Conservation (phyloP, 2,797 vertebrate genomes). For the Lycodopsis pacificus region DNA sequence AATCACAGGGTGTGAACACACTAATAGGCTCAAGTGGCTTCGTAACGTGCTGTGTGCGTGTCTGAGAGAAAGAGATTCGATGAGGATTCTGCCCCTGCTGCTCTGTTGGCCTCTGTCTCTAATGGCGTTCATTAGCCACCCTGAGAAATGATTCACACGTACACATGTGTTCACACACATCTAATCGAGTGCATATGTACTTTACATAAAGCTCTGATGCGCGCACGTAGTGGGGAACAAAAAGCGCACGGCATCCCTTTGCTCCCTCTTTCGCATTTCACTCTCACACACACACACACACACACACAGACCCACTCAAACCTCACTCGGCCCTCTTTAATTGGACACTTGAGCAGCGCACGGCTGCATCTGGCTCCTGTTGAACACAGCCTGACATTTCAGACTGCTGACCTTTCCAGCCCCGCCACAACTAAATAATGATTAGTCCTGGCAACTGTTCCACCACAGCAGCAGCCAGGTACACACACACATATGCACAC, state of each 20-base stretch:
- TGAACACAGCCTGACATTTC: slow-evolving; percentile 98
- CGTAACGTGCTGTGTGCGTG: slow-evolving; percentile 37
- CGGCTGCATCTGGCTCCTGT: slow-evolving; percentile 90
- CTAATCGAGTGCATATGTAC: slow-evolving; percentile 6
- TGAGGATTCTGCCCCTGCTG: slow-evolving; percentile 61
- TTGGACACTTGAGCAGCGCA: slow-evolving; percentile 93
- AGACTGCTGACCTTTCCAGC: slow-evolving; percentile 99
- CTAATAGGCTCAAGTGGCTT: slow-evolving; percentile 69
- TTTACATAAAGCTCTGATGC: slow-evolving; percentile 7
- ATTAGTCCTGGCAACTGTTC: slow-evolving; percentile 96
- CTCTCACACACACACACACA: slow-evolving; percentile 64
- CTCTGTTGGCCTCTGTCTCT: slow-evolving; percentile 72
- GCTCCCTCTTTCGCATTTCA: slow-evolving; percentile 55
- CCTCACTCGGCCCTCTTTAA: slow-evolving; percentile 93
- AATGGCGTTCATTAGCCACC: slow-evolving; percentile 80
- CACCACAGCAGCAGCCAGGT: slow-evolving; percentile 82
- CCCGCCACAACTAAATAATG: slow-evolving; percentile 96
- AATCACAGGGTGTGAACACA: slow-evolving; percentile 64
- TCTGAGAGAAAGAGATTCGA: slow-evolving; percentile 51
- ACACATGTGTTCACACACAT: slow-evolving; percentile 40
- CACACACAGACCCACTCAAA: slow-evolving; percentile 75
- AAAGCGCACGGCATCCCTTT: slow-evolving; percentile 14
- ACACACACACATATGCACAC: slow-evolving; percentile 64
- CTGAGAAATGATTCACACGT: slow-evolving; percentile 78
- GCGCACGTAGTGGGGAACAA: slow-evolving; percentile 8